phyloP scores from a whole-genome alignment of 2,113 vertebrate species.

The Leptodactylus fuscus region DNA sequence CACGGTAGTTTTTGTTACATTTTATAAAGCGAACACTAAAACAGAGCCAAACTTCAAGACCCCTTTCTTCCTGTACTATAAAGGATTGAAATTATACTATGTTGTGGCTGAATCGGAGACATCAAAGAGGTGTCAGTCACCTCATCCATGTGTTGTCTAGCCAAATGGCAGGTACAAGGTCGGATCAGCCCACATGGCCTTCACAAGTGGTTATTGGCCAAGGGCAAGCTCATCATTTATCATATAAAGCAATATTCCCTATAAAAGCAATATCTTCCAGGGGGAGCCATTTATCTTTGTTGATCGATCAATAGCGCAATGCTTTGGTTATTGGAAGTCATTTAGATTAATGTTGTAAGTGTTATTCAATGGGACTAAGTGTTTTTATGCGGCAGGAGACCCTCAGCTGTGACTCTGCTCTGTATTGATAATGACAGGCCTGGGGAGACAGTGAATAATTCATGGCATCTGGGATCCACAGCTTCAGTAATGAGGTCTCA shows the following conservation, averaged over 20 bases:
- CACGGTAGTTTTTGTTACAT: no score
- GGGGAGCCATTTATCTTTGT: neutral
- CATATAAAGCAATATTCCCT: neutral
- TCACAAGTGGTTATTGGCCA: neutral
- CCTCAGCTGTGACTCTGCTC: conserved; percentile 55
- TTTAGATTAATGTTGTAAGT: neutral
- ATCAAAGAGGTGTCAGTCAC: neutral
- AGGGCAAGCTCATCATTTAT: neutral
- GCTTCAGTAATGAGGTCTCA: conserved; percentile 78
- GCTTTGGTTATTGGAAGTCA: conserved; percentile 10
- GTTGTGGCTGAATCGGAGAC: no score
- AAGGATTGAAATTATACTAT: no score
- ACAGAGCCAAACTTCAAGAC: no score
- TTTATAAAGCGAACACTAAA: no score
- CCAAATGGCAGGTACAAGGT: no score
- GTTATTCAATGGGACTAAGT: conserved; percentile 64
- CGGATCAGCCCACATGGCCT: neutral
- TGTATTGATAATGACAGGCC: conserved; percentile 64
- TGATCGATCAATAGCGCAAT: neutral
- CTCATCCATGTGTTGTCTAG: neutral
- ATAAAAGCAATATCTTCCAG: neutral
- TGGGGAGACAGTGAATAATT: conserved; percentile 72
- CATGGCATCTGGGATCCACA: conserved; percentile 67
- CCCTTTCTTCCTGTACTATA: no score
- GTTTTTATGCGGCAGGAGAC: conserved; percentile 63